These are phyloP conservation scores for Lingula anatina DNA, from an alignment of 2,888 invertebrate species.

Conservation along the genomic window DNA sequence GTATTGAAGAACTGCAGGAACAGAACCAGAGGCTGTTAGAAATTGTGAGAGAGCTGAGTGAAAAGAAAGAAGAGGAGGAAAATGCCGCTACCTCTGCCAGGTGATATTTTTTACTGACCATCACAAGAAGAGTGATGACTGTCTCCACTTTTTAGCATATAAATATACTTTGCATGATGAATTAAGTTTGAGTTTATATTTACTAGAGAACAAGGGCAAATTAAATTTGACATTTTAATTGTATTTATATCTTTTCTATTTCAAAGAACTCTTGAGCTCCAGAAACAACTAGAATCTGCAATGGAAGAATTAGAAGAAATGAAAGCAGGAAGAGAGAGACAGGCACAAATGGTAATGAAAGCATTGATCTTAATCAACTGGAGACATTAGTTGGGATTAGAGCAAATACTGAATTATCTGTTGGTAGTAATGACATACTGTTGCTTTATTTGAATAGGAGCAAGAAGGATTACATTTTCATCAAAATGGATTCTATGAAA, in stretches of 20 bases:
- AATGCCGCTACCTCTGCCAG: constrained; percentile 53
- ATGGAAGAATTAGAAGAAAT: constrained; percentile 65
- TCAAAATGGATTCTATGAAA: no score
- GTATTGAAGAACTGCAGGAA: constrained; percentile 81
- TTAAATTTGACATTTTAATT: no score
- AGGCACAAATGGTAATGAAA: constrained; percentile 65
- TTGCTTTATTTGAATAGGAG: no score
- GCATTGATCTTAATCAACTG: constrained; percentile 1
- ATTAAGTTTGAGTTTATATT: background rate
- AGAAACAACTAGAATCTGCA: constrained; percentile 52
- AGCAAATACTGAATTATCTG: no score
- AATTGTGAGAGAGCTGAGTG: constrained; percentile 77
- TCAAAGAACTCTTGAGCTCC: constrained; percentile 45
- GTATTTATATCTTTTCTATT: no score
- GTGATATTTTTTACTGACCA: constrained; percentile 19
- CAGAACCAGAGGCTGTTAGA: constrained; percentile 82
- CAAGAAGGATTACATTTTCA: no score
- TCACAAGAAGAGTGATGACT: background rate
- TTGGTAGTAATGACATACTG: no score
- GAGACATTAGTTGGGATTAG: no score
- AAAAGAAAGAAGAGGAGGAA: constrained; percentile 77
- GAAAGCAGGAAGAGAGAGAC: constrained; percentile 71
- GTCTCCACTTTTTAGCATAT: background rate
- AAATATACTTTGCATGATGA: background rate
- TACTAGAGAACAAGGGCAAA: background rate